A percentile compares a stretch with the other conserved stretches of the same genome.
These are phyloP conservation scores for Fulmarus glacialis DNA, from an alignment of 2,113 vertebrate species.

Conservation along the genomic window DNA sequence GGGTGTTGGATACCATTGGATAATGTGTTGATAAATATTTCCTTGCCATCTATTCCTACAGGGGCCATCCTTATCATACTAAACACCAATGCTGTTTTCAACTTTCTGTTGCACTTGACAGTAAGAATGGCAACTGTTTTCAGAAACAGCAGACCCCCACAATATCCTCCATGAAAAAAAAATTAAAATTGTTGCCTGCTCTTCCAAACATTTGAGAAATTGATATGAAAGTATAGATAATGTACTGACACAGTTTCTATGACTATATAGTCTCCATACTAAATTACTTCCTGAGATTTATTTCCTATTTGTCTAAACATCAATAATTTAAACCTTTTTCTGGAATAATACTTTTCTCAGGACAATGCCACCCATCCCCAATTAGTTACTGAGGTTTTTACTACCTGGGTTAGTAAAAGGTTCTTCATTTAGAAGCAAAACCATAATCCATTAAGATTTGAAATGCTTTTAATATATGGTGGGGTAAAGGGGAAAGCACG, in stretches of 20 bases:
- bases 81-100: neutral
- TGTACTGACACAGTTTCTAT: neutral
- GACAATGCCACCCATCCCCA: neutral
- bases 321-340: neutral
- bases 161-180: neutral
- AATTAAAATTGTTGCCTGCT: neutral
- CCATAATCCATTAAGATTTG: neutral
- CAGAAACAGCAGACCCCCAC: neutral
- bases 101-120: neutral
- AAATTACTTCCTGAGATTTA: neutral
- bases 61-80: neutral
- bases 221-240: neutral
- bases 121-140: neutral
- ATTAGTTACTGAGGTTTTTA: neutral
- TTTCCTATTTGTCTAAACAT: neutral
- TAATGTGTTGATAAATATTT: neutral
- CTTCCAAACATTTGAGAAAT: neutral
- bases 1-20: neutral
- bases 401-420: neutral
- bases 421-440: neutral
- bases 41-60: neutral
- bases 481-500: neutral
- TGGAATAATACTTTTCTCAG: neutral
- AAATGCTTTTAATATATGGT: neutral
- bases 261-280: neutral